Percentiles rank a stretch among this genome's conserved stretches.
Conservation (phyloP, 1,140 invertebrate species). For the Aphis craccivora region DNA sequence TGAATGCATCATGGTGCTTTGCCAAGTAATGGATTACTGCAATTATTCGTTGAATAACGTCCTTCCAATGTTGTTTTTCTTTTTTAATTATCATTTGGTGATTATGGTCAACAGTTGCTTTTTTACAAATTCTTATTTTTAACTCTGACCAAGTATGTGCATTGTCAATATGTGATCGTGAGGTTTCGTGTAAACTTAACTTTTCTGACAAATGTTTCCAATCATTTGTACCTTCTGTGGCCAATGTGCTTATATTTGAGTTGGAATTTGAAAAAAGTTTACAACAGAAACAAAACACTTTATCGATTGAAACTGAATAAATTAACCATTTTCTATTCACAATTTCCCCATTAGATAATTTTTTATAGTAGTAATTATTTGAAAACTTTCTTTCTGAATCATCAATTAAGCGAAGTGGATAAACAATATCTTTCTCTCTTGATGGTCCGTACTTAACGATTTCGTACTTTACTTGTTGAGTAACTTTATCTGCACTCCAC, state of each 20-base stretch:
- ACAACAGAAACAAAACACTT: constrained; percentile 41
- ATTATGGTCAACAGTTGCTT: neutral
- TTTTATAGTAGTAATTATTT: neutral
- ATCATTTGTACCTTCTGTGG: neutral
- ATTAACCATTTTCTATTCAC: constrained; percentile 7
- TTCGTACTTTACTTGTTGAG: neutral
- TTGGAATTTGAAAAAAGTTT: constrained; percentile 16
- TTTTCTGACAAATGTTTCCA: constrained; percentile 21
- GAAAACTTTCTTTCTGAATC: constrained; percentile 25
- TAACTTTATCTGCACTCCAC: neutral
- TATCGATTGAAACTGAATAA: neutral
- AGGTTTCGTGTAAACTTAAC: neutral
- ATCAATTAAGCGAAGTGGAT: neutral
- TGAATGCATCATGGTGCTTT: neutral
- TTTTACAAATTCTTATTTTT: neutral
- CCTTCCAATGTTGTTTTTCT: constrained; percentile 36
- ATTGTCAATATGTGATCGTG: neutral
- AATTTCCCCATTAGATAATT: constrained; percentile 32
- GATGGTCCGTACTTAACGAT: neutral
- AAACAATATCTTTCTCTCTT: neutral
- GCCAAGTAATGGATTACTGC: neutral
- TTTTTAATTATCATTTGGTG: neutral
- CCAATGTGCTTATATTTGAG: neutral
- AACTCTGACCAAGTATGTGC: neutral
- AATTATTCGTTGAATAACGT: neutral